phyloP scores from a whole-genome alignment of 1,140 invertebrate species.

The Drosophila varians region DNA sequence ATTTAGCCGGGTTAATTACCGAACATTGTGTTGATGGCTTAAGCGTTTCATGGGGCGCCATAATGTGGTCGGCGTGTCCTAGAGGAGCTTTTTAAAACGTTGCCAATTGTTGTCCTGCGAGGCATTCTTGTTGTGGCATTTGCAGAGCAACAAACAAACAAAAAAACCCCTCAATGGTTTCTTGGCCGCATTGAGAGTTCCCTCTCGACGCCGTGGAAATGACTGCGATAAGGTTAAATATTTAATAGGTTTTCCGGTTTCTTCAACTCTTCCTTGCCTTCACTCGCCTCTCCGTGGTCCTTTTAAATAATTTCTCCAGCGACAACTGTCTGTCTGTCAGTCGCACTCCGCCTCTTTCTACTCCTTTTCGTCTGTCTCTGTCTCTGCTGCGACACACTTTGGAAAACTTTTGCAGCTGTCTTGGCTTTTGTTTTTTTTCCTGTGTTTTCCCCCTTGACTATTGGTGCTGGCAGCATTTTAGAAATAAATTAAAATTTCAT shows the following conservation, averaged over 20 bases:
- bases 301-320: constrained; percentile 42
- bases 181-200: constrained; percentile 43
- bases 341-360: constrained; percentile 3
- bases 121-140: constrained; percentile 13
- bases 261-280: constrained; percentile 16
- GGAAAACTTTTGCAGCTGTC: constrained; percentile 53
- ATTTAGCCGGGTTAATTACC: constrained; percentile 80
- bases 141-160: constrained; percentile 6
- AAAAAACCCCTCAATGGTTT: constrained; percentile 19
- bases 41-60: constrained; percentile 71
- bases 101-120: constrained; percentile 36
- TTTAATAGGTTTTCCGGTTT: constrained; percentile 61
- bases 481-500: constrained; percentile 82
- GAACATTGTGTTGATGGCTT: constrained; percentile 79
- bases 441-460: constrained; percentile 40
- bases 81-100: constrained; percentile 57
- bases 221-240: constrained; percentile 76
- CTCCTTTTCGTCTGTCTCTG: constrained; percentile 30
- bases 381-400: constrained; percentile 53
- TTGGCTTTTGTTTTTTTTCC: constrained; percentile 33
- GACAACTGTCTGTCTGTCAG: constrained; percentile 42
- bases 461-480: constrained; percentile 69
- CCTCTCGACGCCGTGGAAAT: constrained; percentile 36
- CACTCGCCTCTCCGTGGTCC: constrained; percentile 5
- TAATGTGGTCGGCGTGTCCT: constrained; percentile 57